phyloP scores from a whole-genome alignment of 2,888 invertebrate genomes.

The Tryphoninae sp. region DNA sequence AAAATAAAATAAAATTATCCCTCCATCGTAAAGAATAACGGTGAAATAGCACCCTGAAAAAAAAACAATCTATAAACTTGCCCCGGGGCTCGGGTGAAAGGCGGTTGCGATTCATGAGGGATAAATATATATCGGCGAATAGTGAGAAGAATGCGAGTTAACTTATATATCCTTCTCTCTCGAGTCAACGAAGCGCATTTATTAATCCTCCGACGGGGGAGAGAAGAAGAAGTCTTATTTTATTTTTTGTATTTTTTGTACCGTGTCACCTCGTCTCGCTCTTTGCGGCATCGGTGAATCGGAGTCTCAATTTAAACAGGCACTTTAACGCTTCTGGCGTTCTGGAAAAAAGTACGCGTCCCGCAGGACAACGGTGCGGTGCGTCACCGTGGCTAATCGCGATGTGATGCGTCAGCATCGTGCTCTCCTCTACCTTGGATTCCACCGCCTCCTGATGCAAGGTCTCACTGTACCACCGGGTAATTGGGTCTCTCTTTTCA shows the following conservation, averaged over 20 bases:
- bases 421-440: not conserved
- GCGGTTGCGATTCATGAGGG: constrained; percentile 44
- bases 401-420: constrained; percentile 48
- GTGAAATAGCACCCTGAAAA: constrained; percentile 20
- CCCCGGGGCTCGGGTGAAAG: constrained; percentile 26
- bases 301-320: constrained; percentile 56
- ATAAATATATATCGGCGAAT: constrained; percentile 30
- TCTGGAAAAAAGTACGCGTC: constrained; percentile 34
- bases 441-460: constrained; percentile 41
- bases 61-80: not conserved
- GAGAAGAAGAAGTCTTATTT: constrained; percentile 7
- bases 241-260: constrained; percentile 11
- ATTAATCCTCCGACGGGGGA: constrained; percentile 28
- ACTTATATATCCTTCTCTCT: constrained; percentile 24
- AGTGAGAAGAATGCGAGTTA: constrained; percentile 31
- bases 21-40: constrained; percentile 17
- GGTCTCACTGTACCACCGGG: constrained; percentile 46
- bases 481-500: constrained; percentile 57
- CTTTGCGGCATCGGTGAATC: constrained; percentile 25
- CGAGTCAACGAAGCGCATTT: constrained; percentile 58
- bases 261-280: constrained; percentile 22
- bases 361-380: constrained; percentile 12
- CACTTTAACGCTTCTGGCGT: constrained; percentile 62
- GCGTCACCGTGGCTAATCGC: constrained; percentile 60
- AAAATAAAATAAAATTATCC: constrained; percentile 42